A percentile compares a stretch with the other conserved stretches of the same genome.
These are phyloP conservation scores for Chlorospingus semifuscus DNA, from an alignment of 2,797 vertebrate species.

Conservation along the genomic window DNA sequence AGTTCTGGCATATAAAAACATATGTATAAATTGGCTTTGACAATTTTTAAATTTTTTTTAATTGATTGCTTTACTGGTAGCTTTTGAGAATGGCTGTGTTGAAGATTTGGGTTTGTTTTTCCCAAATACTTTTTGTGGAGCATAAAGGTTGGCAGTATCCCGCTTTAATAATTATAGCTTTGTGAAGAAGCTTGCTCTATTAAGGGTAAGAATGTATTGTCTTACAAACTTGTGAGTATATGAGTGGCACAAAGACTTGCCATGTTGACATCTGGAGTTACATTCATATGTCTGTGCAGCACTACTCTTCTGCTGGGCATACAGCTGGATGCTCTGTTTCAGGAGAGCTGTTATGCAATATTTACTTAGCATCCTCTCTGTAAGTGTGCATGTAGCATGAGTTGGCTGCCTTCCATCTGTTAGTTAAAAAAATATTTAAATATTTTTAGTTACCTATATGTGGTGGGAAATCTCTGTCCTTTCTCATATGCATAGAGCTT, in stretches of 20 bases:
- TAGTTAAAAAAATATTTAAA: not conserved
- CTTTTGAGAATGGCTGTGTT: not conserved
- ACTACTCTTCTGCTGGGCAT: not conserved
- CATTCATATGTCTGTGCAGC: not conserved
- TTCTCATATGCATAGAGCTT: not conserved
- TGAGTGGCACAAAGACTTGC: not conserved
- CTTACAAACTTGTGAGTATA: fast-evolving
- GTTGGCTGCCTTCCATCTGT: not conserved
- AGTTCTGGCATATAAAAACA: not conserved
- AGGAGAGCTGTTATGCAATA: not conserved
- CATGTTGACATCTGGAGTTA: not conserved
- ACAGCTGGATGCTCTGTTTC: not conserved
- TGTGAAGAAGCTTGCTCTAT: not conserved
- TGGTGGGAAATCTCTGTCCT: not conserved
- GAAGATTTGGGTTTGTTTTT: not conserved
- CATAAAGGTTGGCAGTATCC: not conserved
- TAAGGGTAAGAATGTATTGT: not conserved
- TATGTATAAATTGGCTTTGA: not conserved
- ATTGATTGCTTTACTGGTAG: not conserved
- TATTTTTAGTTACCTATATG: not conserved
- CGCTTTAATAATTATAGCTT: not conserved
- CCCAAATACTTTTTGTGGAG: not conserved
- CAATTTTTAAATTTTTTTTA: no score
- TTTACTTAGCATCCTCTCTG: not conserved
- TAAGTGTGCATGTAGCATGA: not conserved